phyloP scores from a whole-genome alignment of 2,797 vertebrate species.

The Diceros bicornis region DNA sequence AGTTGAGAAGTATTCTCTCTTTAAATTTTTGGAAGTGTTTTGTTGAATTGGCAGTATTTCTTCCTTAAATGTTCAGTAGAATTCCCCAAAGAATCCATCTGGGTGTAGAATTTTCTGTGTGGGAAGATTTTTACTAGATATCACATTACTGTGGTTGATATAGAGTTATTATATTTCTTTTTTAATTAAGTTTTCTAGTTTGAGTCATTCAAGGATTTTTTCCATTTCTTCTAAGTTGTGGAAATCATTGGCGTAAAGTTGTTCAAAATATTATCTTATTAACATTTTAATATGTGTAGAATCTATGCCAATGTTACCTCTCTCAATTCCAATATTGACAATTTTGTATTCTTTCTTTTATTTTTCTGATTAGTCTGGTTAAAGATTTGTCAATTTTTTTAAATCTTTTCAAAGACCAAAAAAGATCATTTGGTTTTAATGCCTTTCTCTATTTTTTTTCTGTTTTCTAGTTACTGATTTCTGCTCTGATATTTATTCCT shows the following conservation, averaged over 20 bases:
- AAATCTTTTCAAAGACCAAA: not conserved
- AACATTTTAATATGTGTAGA: not conserved
- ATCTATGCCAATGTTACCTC: not conserved
- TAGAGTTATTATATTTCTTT: not conserved
- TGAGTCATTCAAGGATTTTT: not conserved
- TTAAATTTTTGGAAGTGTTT: not conserved
- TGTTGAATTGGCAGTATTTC: not conserved
- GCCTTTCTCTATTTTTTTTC: not conserved
- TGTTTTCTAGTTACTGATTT: not conserved
- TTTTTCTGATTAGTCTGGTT: not conserved
- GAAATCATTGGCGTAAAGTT: not conserved
- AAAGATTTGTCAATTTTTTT: not conserved
- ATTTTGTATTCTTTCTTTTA: not conserved
- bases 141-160: not conserved
- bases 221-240: not conserved
- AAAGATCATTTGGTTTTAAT: not conserved
- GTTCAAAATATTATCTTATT: not conserved
- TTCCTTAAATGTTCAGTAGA: not conserved
- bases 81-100: not conserved
- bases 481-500: not conserved
- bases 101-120: not conserved
- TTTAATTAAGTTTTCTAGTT: not conserved
- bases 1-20: not conserved
- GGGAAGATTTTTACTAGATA: not conserved
- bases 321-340: not conserved